Conservation (phyloP, 2,797 vertebrate species). For the Myripristis murdjan region DNA sequence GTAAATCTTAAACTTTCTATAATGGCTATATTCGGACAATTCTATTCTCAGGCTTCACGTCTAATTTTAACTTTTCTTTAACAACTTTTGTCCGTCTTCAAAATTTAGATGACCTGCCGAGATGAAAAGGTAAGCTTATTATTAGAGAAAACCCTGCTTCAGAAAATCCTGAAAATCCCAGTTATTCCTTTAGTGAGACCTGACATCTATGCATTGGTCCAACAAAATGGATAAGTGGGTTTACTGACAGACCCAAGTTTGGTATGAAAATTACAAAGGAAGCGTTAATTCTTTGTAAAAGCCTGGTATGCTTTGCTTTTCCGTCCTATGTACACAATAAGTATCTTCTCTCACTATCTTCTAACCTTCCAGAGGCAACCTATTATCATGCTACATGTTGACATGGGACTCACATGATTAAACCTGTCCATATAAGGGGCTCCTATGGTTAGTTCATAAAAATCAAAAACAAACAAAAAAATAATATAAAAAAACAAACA, state of each 20-base stretch:
- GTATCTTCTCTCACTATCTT: constrained; percentile 78
- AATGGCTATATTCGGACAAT: neutral
- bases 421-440: constrained; percentile 90
- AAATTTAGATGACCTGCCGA: neutral
- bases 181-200: constrained; percentile 77
- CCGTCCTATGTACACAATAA: constrained; percentile 82
- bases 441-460: constrained; percentile 98
- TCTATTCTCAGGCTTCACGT: neutral
- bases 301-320: constrained; percentile 88
- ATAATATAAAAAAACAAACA: constrained; percentile 23
- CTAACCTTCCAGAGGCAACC: constrained; percentile 84
- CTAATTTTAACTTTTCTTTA: neutral
- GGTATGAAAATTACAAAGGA: constrained; percentile 65
- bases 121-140: neutral
- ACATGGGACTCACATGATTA: constrained; percentile 86
- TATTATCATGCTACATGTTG: constrained; percentile 94
- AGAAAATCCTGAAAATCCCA: neutral
- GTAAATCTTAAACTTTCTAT: neutral
- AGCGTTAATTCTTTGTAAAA: constrained; percentile 87
- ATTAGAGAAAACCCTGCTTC: neutral
- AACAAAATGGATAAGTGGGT: constrained; percentile 36
- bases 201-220: constrained; percentile 47
- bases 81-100: neutral
- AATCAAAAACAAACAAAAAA: constrained; percentile 69
- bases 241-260: constrained; percentile 12